phyloP scores from a whole-genome alignment of 2,113 vertebrate genomes.

The Xyrauchen texanus region DNA sequence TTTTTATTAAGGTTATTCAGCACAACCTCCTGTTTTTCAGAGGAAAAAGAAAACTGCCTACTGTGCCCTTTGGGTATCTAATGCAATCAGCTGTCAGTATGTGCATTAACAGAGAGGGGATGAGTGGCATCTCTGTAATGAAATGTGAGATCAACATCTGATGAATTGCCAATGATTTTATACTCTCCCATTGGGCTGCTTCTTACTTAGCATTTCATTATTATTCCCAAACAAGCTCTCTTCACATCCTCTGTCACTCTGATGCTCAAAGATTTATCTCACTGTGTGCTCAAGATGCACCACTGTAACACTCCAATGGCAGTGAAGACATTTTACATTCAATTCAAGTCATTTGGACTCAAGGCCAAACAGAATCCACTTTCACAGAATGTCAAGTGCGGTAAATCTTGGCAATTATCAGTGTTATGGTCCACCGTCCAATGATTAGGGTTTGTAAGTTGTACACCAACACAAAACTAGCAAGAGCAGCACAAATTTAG shows the following conservation, averaged over 20 bases:
- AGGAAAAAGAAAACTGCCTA: conserved; percentile 13
- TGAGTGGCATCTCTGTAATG: conserved; percentile 2
- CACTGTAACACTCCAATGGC: background rate
- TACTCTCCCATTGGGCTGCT: background rate
- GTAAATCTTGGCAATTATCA: conserved; percentile 12
- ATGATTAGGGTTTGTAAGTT: background rate
- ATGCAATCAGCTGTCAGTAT: no score
- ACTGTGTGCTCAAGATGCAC: background rate
- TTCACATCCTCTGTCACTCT: background rate
- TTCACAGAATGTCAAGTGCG: background rate
- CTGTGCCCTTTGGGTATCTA: conserved; percentile 20
- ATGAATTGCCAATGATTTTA: background rate
- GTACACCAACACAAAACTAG: background rate
- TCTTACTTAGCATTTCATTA: conserved; percentile 25
- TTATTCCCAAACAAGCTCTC: conserved; percentile 14
- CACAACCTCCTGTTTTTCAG: background rate
- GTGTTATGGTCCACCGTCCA: background rate
- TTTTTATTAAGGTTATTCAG: conserved; percentile 38
- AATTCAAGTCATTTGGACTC: background rate
- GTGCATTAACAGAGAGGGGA: no score
- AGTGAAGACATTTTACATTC: background rate
- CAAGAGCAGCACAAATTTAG: background rate
- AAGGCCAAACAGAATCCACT: conserved; percentile 5
- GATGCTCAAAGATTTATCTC: conserved; percentile 7
- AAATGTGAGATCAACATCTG: conserved; percentile 29